phyloP scores from a whole-genome alignment of 2,797 vertebrate genomes.

The Muscicapa striata region DNA sequence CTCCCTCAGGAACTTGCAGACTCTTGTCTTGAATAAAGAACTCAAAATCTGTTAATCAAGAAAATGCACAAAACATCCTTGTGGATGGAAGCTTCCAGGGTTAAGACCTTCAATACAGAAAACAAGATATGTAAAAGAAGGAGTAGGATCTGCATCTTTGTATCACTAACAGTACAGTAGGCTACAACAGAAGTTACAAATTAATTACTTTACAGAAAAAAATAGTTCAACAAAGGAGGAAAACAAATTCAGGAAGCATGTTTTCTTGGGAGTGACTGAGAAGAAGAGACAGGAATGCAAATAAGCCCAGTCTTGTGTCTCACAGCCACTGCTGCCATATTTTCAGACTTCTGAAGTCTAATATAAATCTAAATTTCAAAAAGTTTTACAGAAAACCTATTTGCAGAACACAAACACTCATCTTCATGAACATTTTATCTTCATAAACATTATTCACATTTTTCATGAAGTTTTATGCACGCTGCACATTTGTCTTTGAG shows the following conservation, averaged over 20 bases:
- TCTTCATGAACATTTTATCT: neutral
- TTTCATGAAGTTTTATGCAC: neutral
- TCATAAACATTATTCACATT: neutral
- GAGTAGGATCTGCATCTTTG: neutral
- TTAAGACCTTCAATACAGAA: neutral
- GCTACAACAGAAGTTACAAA: neutral
- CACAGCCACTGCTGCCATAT: neutral
- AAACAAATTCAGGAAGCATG: neutral
- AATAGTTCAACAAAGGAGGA: neutral
- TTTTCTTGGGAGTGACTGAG: neutral
- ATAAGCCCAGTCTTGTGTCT: neutral
- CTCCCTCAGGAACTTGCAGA: neutral
- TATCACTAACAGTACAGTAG: neutral
- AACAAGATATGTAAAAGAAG: neutral
- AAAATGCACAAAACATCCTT: neutral
- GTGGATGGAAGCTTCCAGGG: neutral
- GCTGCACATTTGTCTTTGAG: neutral
- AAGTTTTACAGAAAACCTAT: neutral
- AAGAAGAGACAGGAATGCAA: neutral
- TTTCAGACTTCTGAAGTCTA: neutral
- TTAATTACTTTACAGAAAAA: neutral
- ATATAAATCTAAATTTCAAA: neutral
- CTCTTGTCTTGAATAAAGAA: neutral
- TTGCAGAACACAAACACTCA: neutral
- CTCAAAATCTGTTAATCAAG: slow-evolving; percentile 10